These are phyloP conservation scores for Pandemis cinnamomeana DNA, from an alignment of 2,888 invertebrate genomes.

Conservation along the genomic window DNA sequence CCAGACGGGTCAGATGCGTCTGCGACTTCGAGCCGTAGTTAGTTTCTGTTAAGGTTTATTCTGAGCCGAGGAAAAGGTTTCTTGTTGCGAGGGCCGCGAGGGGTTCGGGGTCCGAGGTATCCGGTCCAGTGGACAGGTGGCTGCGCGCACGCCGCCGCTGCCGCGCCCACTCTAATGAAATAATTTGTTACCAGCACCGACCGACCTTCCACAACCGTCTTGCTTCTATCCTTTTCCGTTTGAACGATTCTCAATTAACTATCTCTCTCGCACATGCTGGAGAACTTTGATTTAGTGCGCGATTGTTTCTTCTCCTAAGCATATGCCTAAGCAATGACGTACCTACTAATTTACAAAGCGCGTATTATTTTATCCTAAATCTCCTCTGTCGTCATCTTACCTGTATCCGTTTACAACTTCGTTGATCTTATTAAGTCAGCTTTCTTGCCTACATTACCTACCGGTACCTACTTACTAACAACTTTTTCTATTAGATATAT, in stretches of 20 bases:
- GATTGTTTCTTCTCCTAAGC: conserved; percentile 15
- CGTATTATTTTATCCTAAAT: not conserved
- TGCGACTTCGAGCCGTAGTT: conserved; percentile 4
- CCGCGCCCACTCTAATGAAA: conserved; percentile 77
- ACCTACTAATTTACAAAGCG: not conserved
- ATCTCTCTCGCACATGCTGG: conserved; percentile 14
- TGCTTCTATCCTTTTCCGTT: conserved; percentile 53
- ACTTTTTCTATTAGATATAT: not conserved
- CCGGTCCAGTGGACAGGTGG: conserved; percentile 81
- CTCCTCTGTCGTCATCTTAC: not conserved
- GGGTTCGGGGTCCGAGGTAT: conserved; percentile 65
- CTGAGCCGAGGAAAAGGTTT: conserved; percentile 31
- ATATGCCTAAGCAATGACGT: not conserved
- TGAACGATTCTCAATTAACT: conserved; percentile 1
- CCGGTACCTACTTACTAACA: not conserved
- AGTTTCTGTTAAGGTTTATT: conserved; percentile 31
- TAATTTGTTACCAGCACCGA: conserved; percentile 70
- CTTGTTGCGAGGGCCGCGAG: conserved; percentile 45
- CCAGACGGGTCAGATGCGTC: conserved; percentile 3
- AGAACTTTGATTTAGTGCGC: conserved; percentile 29
- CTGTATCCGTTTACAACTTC: not conserved
- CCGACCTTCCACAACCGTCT: conserved; percentile 79
- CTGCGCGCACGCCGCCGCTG: conserved; percentile 61
- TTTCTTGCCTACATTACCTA: not conserved
- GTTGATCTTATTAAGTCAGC: not conserved